Base-by-base conservation (phyloP, 2,888 invertebrate genomes). In the Hyalella azteca region DNA sequence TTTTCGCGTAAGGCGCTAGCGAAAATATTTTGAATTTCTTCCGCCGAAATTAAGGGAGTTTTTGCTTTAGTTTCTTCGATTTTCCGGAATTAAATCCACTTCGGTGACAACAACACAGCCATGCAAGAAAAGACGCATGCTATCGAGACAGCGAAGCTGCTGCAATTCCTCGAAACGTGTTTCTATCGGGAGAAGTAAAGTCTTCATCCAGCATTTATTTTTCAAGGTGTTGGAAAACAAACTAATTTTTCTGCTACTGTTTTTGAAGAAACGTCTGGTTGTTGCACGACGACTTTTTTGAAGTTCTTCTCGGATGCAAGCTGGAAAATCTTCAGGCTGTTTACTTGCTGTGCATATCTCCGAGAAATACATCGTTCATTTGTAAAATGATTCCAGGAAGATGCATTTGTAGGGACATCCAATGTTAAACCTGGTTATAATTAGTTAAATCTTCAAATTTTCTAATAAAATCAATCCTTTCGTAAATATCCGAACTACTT, bases 161-260 rank as follows among this genome's bases (percentile, higher is more conserved):
- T 36, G 66, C 39, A 66, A 66, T 66, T 66, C 19, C 36, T 19
- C n/a, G 32, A 36, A 36, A 66, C 19, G 36, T 66, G 66, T 66
- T 66, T 66, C 36, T 66, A 32, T 36, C 22, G 36, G 36, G 36
- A 36, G 66, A 66, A 66, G 36, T 36, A 32, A 19, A 66, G 66
- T 29, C 39, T 36, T 66, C 66, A 66, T 66, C 66, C 66, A 66
- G 13, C 66, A 66, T 66, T 66, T 66, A 66, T 66, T 66, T 66
- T 66, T 36, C n/a, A 66, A 36, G 39, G 66, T 66, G 36, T 66
- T 36, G 66, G 66, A 66, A 36, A 66, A 66, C 66, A 66, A 66
- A 66, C 66, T 36, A 66, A 66, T 66, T 66, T 66, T 29, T 66
- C 36, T 36, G 66, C 3, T 32, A 66, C n/a, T 66, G 66, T 66